Base-by-base conservation (phyloP, 2,797 vertebrate species). In the Pipistrellus pygmaeus region DNA sequence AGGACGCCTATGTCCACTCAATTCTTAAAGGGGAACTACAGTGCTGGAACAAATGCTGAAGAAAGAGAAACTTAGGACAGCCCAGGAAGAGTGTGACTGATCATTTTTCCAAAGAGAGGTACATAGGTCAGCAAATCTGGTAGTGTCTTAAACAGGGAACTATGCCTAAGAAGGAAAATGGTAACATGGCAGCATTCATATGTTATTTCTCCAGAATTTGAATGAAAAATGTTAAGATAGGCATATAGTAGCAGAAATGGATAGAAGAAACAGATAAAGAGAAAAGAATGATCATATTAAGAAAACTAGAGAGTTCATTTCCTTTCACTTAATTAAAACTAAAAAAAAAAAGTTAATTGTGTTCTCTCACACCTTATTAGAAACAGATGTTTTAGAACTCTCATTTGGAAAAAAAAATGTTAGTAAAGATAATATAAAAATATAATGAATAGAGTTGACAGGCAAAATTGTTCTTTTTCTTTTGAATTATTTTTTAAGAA, bases 231-330 rank as follows among this genome's bases (percentile, higher is more conserved):
- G 11, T 83, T 53, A 62, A 15, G 11, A n/a, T 14, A 71, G 41
- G 4, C 46, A 8, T 9, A 44, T 14, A 27, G 17, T 18, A 64
- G 11, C 64, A 66, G 30, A 76, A 75, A 38, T n/a, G 55, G n/a
- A 20, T 32, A 44, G 75, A 55, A 83, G 23, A 82, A 93, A 62
- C 53, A 92, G 44, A 66, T 55, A 14, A 81, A 76, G 17, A 30
- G 23, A 82, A 48, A 9, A 91, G 27, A 20, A 38, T 66, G 41
- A 60, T 20, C 51, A 21, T 55, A 44, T 83, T 85, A 55, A 82
- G 44, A 88, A 82, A 90, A n/a, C 27, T 48, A 64, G 20, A 85
- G 78, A 44, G 72, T 86, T 92, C 66, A 51, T 84, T 89, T 94
- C 41, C 69, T 88, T 71, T 86, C 5, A 57, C 14, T 84, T 25